Evolutionary conservation across 2,888 invertebrate genomes (phyloP).

Genomic region (Caenorhabditis sp.): DNA sequence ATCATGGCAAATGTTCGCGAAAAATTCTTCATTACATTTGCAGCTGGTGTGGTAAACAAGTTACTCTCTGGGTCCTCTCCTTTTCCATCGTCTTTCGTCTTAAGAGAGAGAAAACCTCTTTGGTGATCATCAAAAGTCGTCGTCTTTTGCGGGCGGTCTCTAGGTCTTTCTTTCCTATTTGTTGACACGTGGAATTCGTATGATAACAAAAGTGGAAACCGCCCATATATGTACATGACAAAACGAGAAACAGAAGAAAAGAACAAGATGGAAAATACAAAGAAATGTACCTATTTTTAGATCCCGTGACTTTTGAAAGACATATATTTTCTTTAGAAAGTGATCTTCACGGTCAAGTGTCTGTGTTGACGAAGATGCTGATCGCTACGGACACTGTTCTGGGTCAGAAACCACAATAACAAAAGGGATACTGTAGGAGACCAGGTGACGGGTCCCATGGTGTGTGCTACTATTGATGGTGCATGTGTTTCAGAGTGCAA

Average conservation of each 20-base stretch:
- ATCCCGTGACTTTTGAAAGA: slow-evolving; percentile 22
- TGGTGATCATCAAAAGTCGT: slow-evolving; percentile 30
- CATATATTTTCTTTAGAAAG: too few relatives aligned
- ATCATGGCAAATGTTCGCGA: slow-evolving; percentile 23
- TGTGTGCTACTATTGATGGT: neutral
- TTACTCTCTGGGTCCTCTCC: neutral
- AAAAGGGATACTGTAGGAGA: neutral
- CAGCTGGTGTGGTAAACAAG: slow-evolving; percentile 28
- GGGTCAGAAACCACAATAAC: slow-evolving; percentile 16
- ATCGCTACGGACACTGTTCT: neutral
- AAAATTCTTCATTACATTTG: slow-evolving; percentile 3
- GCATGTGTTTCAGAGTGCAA: neutral
- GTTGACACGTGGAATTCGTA: slow-evolving; percentile 6
- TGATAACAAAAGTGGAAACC: slow-evolving; percentile 4
- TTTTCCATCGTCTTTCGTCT: neutral
- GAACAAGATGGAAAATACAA: neutral
- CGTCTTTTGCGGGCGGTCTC: neutral
- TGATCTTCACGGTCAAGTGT: too few relatives aligned
- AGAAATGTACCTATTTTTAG: slow-evolving; percentile 22
- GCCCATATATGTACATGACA: slow-evolving; percentile 18
- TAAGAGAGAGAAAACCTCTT: too few relatives aligned
- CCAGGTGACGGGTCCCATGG: neutral
- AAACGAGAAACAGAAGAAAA: neutral
- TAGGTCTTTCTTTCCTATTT: neutral
- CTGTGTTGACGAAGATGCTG: too few relatives aligned